Conservation (phyloP, 2,888 invertebrate genomes). For the Argyra leucocephala region DNA sequence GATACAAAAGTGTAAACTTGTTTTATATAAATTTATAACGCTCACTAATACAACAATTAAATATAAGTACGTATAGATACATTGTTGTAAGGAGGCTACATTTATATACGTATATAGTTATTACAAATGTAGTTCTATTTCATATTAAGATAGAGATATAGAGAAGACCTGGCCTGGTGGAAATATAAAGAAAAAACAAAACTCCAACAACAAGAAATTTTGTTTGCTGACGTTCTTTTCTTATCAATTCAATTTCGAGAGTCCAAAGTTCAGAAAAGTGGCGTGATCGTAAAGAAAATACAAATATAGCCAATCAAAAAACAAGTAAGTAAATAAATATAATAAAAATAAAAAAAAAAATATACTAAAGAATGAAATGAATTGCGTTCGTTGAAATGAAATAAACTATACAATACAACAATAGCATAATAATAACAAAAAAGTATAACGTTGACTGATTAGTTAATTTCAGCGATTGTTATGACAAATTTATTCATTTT, state of each 20-base stretch:
- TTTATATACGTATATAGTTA: not conserved
- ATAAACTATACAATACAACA: not conserved
- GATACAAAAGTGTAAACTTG: too few species aligned
- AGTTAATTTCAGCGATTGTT: not conserved
- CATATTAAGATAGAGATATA: too few species aligned
- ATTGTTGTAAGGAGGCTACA: too few species aligned
- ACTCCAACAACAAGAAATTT: too few species aligned
- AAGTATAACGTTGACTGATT: conserved; percentile 1
- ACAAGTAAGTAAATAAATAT: not conserved
- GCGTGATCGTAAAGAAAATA: not conserved
- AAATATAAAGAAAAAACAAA: too few species aligned
- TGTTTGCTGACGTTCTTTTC: conserved; percentile 6
- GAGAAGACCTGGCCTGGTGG: too few species aligned
- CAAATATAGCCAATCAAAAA: not conserved
- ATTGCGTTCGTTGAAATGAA: not conserved
- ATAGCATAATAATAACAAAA: not conserved
- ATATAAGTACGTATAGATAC: too few species aligned
- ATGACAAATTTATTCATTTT: not conserved
- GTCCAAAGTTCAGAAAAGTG: conserved; percentile 2
- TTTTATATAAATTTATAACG: too few species aligned
- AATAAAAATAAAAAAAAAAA: not conserved
- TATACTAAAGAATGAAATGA: not conserved
- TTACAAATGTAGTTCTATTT: not conserved
- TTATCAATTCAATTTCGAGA: not conserved
- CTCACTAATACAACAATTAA: too few species aligned